These are phyloP conservation scores for Mycteria americana DNA, from an alignment of 2,797 vertebrate genomes.

Conservation along the genomic window DNA sequence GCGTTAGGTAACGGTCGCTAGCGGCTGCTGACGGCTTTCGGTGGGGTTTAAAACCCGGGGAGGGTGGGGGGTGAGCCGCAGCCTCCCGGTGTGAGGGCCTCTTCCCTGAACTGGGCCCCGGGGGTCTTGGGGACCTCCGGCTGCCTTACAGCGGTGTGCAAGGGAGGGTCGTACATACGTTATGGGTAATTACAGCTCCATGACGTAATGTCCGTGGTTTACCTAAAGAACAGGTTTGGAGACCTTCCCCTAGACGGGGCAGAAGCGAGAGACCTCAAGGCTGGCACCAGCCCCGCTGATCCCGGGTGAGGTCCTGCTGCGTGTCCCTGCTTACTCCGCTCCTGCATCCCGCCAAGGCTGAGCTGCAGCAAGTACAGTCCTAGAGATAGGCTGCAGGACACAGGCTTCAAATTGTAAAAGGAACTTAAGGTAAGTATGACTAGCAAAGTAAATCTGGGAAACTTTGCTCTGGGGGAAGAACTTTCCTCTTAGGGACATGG, in stretches of 20 bases:
- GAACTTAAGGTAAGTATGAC: background rate
- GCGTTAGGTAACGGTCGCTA: background rate
- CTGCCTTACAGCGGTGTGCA: background rate
- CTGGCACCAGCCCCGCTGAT: no score
- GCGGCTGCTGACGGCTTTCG: background rate
- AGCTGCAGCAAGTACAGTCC: rapidly evolving
- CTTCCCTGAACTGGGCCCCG: background rate
- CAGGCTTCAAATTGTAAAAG: rapidly evolving
- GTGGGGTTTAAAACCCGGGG: background rate
- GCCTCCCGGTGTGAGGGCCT: background rate
- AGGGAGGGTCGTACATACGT: rapidly evolving
- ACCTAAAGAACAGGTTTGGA: background rate
- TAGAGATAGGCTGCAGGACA: rapidly evolving
- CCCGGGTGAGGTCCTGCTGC: background rate
- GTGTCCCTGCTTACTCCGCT: rapidly evolving
- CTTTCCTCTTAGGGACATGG: no score
- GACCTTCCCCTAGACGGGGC: rapidly evolving
- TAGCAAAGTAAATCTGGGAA: background rate
- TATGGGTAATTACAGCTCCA: rapidly evolving
- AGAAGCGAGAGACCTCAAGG: background rate
- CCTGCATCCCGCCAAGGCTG: background rate
- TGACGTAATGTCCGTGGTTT: background rate
- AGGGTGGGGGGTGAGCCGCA: no score
- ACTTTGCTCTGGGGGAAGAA: no score
- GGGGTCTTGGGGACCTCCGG: background rate